Percentiles rank a stretch among this genome's conserved stretches.
These are phyloP conservation scores for Ceratina japonica DNA, from an alignment of 1,140 invertebrate species.

Conservation along the genomic window DNA sequence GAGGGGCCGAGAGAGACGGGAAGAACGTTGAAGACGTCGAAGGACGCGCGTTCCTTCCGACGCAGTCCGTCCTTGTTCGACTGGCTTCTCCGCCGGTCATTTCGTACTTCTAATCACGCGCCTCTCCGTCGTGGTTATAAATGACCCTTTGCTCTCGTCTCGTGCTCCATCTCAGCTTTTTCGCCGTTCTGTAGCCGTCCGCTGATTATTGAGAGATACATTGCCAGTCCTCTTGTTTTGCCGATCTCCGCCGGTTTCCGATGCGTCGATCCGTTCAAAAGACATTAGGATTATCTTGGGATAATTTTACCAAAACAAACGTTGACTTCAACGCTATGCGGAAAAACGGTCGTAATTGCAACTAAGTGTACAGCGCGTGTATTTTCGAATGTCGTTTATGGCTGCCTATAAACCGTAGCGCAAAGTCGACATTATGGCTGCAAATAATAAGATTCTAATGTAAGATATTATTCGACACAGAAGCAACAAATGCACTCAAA, in stretches of 20 bases:
- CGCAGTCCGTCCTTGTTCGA: constrained; percentile 26
- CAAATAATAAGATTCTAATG: too few species aligned
- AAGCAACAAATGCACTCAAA: too few species aligned
- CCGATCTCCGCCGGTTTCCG: not conserved
- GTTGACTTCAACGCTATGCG: too few species aligned
- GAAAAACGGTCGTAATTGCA: too few species aligned
- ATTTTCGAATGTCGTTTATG: too few species aligned
- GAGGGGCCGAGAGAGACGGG: not conserved
- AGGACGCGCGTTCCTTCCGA: constrained; percentile 30
- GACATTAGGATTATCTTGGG: too few species aligned
- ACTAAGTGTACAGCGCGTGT: too few species aligned
- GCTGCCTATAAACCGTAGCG: too few species aligned
- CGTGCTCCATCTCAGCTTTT: constrained; percentile 47
- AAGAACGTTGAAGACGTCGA: not conserved
- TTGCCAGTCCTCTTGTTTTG: not conserved
- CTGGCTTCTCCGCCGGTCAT: constrained; percentile 50
- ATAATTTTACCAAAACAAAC: too few species aligned
- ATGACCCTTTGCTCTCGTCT: constrained; percentile 65
- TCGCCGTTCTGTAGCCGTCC: constrained; percentile 16
- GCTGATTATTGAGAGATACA: constrained; percentile 25
- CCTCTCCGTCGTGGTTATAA: constrained; percentile 64
- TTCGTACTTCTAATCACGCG: constrained; percentile 69
- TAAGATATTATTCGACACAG: too few species aligned
- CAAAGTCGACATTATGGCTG: too few species aligned
- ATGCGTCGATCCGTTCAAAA: not conserved